A percentile compares a stretch with the other conserved stretches of the same genome.
These are phyloP conservation scores for Notothenia rossii DNA, from an alignment of 2,113 vertebrate species.

Conservation along the genomic window DNA sequence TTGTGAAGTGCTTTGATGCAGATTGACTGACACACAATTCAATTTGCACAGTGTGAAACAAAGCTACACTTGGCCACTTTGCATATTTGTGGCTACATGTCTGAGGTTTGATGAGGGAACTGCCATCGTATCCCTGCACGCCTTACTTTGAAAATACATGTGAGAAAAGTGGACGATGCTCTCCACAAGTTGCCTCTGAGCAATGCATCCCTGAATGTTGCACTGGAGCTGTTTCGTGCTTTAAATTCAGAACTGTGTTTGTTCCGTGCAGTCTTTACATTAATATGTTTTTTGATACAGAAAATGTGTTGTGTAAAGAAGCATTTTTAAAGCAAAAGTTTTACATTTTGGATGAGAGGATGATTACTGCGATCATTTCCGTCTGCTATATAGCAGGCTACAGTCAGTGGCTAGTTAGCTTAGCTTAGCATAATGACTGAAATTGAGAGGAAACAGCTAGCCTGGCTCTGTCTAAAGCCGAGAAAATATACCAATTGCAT, in stretches of 20 bases:
- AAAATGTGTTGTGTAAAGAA: not conserved
- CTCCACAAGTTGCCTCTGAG: not conserved
- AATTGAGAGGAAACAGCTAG: not conserved
- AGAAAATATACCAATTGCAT: not conserved
- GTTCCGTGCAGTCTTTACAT: not conserved
- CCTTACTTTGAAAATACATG: not conserved
- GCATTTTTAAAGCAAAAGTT: not conserved
- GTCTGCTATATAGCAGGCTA: too few relatives aligned
- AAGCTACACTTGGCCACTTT: conserved; percentile 45
- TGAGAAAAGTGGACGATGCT: not conserved
- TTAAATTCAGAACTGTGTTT: not conserved
- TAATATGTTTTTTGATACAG: not conserved
- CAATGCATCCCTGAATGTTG: not conserved
- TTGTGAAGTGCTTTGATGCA: conserved; percentile 34
- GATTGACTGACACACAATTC: conserved; percentile 57
- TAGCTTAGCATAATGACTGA: not conserved
- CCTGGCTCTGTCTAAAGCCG: not conserved
- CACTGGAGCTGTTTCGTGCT: too few relatives aligned
- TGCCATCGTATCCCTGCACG: not conserved
- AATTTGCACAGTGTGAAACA: conserved; percentile 62
- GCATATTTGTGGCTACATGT: conserved; percentile 50
- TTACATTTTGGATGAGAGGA: too few relatives aligned
- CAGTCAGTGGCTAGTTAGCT: not conserved
- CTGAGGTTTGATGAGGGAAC: not conserved
- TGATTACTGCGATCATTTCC: too few relatives aligned